Evolutionary conservation across 2,797 vertebrate species (phyloP), one percentile per base, ranked within the genome.

Genomic region (Rhabdophis nuchalis): DNA sequence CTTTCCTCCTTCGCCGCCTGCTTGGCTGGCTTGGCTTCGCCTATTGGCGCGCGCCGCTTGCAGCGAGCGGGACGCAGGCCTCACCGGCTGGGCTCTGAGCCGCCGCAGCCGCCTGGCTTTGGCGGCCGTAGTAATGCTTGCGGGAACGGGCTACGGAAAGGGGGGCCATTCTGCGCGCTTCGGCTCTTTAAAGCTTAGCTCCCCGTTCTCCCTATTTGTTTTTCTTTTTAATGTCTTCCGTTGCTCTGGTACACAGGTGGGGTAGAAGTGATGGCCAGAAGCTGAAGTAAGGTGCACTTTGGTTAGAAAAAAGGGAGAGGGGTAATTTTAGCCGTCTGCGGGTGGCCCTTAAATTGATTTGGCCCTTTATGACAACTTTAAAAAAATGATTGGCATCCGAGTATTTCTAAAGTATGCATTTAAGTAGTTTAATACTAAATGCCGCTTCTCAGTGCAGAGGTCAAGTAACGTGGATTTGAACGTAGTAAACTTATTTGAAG

Each of bases 71-170:
- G 87, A 14, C 14, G 36, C 93, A 92, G 94, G 93, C 94, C 90
- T 87, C 89, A 89, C 94, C 93, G 89, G 90, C 90, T 86, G 88
- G 53, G 89, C 92, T 61, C 92, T 61, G 86, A 77, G 57, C 85
- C 89, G 27, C 89, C 41, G 93, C 3, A 54, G 89, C 93, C 92
- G 29, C 86, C 85, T 77, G 50, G 6, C 57, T 87, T 13, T 90
- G 14, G 90, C 2, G 89, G 53, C 68, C 27, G 32, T 10, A 5
- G 56, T 3, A 11, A 1, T 18, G 0, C n/a, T 87, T 5, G 53
- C 29, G 53, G 52, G 53, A 5, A 9, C 1, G 16, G 61, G 52
- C 11, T 27, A 12, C 41, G 14, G 36, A 53, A n/a, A 25, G n/a
- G 9, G 94, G 23, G 16, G 56, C 91, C 91, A 3, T 9, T 0